A percentile compares a stretch with the other conserved stretches of the same genome.
These are phyloP conservation scores for Leptobrachium ailaonicum DNA, from an alignment of 2,113 vertebrate genomes.

Conservation along the genomic window DNA sequence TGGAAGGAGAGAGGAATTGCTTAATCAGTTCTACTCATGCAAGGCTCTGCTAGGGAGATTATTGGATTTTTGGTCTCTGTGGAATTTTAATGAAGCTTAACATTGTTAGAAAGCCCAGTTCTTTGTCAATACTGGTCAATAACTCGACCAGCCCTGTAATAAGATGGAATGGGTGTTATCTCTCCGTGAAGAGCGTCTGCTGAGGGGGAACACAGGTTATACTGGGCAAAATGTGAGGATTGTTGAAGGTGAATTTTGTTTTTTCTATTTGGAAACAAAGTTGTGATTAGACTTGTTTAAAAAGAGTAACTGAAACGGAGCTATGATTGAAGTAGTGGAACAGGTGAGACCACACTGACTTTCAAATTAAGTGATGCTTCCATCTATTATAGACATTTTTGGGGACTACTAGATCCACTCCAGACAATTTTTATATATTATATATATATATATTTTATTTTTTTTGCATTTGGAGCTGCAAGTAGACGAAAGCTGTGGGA, in stretches of 20 bases:
- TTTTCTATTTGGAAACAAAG: not conserved
- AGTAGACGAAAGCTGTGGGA: no score
- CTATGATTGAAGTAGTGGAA: no score
- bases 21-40: constrained; percentile 80
- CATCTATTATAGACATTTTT: no score
- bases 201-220: not conserved
- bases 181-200: constrained; percentile 51
- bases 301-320: no score
- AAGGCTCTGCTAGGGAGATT: constrained; percentile 79
- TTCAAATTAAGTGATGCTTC: no score
- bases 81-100: constrained; percentile 87
- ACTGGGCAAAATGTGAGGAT: not conserved
- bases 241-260: not conserved
- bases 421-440: no score
- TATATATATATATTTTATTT: no score
- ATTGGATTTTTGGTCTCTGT: constrained; percentile 85
- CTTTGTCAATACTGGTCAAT: constrained; percentile 85
- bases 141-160: constrained; percentile 86
- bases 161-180: constrained; percentile 78
- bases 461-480: no score
- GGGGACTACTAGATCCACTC: no score
- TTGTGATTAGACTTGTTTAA: no score
- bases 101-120: constrained; percentile 74
- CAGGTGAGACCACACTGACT: no score
- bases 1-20: constrained; percentile 79